Percentiles rank a stretch among this genome's conserved stretches.
phyloP scores from a whole-genome alignment of 2,113 vertebrate genomes.

The Zapornia atra region DNA sequence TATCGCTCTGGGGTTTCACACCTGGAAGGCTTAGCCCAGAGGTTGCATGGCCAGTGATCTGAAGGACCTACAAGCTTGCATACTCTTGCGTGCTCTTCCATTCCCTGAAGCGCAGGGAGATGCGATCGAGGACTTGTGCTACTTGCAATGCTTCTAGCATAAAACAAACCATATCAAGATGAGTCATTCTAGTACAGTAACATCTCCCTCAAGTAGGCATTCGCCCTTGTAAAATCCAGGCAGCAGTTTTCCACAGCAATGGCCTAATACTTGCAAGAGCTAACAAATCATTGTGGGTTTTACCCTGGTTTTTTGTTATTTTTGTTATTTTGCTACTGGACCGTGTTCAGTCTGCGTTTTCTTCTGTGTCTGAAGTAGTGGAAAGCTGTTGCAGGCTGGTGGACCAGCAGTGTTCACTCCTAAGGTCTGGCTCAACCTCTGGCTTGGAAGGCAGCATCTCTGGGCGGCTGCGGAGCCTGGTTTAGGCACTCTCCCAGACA shows the following conservation, averaged over 20 bases:
- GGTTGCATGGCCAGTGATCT: not conserved
- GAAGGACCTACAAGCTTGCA: not conserved
- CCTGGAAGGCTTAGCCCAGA: not conserved
- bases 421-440: not conserved
- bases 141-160: not conserved
- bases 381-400: not conserved
- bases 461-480: not conserved
- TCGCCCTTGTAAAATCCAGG: not conserved
- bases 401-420: not conserved
- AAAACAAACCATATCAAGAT: not conserved
- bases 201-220: not conserved
- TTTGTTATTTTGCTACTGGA: rapidly evolving
- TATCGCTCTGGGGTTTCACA: not conserved
- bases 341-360: not conserved
- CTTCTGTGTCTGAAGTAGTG: not conserved
- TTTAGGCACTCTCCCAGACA: not conserved
- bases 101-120: not conserved
- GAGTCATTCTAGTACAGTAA: not conserved
- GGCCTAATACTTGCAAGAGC: not conserved
- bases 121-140: not conserved
- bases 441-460: not conserved
- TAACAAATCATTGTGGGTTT: not conserved
- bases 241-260: not conserved
- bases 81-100: not conserved
- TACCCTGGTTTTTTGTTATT: not conserved